Evolutionary conservation across 1,140 invertebrate genomes (phyloP), one percentile per base, ranked within the genome.

Genomic region (Caenorhabditis brenneri): DNA sequence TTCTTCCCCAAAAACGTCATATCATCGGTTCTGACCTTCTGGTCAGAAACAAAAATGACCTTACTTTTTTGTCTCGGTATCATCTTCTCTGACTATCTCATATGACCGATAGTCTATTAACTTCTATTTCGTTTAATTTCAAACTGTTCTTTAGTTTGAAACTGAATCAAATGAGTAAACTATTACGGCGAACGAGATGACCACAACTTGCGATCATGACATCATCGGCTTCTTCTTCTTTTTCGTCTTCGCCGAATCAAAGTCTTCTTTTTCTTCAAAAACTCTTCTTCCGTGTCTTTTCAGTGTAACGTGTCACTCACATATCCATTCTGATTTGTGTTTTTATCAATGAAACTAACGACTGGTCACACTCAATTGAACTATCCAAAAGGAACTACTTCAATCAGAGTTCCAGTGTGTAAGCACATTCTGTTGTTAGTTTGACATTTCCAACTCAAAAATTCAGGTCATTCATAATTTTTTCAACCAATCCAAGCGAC

Each of bases 171-270:
- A 24, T 42, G 36, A 74, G 36, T 36, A 33, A n/a, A 74, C 36
- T 74, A 10, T 74, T n/a, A 33, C n/a, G 36, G n/a, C n/a, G 4
- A 42, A 46, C 6, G 6, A 10, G 36, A 74, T 74, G 33, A 24
- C 65, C 65, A 22, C n/a, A n/a, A n/a, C 36, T 46, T 12, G 36
- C 10, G 36, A 74, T 46, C 36, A 74, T 74, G 65, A 74, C 65
- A 74, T 74, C 65, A 74, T 42, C 65, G 15, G 65, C 36, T 42
- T 74, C 36, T 19, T 10, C 65, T 12, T 33, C 65, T 12, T 33
- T 65, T n/a, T n/a, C n/a, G n/a, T 65, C 58, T 65, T 65, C 58
- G 58, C 29, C 58, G n/a, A 65, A 65, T 65, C 58, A 65, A 65
- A n/a, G n/a, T n/a, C n/a, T n/a, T n/a, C n/a, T n/a, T n/a, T n/a